Evolutionary conservation across 2,113 vertebrate genomes (phyloP), one percentile per base, ranked within the genome.

Genomic region (Pseudorasbora parva): DNA sequence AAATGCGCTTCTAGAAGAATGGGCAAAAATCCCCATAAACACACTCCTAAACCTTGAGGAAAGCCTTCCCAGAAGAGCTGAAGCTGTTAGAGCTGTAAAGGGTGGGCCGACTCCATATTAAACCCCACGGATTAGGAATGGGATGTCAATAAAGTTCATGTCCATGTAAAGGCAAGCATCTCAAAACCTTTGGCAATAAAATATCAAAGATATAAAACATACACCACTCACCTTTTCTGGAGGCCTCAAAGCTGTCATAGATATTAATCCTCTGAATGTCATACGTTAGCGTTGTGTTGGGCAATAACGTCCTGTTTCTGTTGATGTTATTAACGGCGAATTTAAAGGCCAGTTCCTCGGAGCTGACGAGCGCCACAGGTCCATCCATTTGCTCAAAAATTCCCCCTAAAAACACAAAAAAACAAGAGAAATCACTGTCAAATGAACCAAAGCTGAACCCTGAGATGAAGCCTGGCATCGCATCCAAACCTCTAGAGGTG

Each of bases 181-280:
- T 6, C 37, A 37, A 37, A 37, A 37, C 37, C 7, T 7, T 37
- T 37, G 37, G 5, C 37, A 37, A 37, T 37, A 7, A 7, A 37
- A 6, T 7, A 37, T 37, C 37, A 37, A 37, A 37, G 37, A 37
- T 37, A 37, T 37, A 37, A 37, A 37, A 37, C 37, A 37, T 7
- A 7, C 37, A 74, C 17, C 9, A 92, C 95, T 95, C 90, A 99
- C 98, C 98, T 96, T 99, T 99, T 86, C 98, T 96, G 6, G 98
- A 99, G 0, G 98, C 98, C 91, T 99, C 98, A 86, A 99, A 99
- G 91, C 98, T 99, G 94, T 99, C 98, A 0, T 98, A 98, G 93
- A 99, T 98, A 91, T 99, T 98, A 92, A 99, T 99, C 95, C 98
- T 95, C 94, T 99, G 98, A 89, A 99, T 99, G 93, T 99, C 98